Evolutionary conservation across 2,113 vertebrate species (phyloP).

Genomic region (Pardalotus punctatus): DNA sequence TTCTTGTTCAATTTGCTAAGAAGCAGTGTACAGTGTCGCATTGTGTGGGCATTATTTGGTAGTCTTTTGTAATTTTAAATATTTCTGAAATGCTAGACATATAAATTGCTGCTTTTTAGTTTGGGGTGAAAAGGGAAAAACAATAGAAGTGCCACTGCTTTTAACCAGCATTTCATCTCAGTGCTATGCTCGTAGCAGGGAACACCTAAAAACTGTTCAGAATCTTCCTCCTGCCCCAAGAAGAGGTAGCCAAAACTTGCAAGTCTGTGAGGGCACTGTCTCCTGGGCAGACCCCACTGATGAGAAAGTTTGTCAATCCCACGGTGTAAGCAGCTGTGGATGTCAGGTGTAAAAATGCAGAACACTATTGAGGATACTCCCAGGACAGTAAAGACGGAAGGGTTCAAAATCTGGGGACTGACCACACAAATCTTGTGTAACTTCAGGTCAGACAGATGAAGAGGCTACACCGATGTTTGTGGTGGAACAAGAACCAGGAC

Average conservation of each 20-base stretch:
- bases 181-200: background rate
- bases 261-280: background rate
- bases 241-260: background rate
- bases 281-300: background rate
- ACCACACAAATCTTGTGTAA: background rate
- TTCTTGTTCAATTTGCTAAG: slow-evolving; percentile 29
- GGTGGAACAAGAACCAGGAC: background rate
- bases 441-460: background rate
- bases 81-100: slow-evolving; percentile 9
- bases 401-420: background rate
- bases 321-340: background rate
- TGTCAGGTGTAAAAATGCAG: background rate
- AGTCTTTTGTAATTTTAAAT: slow-evolving; percentile 10
- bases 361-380: background rate
- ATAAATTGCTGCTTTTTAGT: slow-evolving; percentile 2
- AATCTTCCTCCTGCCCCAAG: background rate
- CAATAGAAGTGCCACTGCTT: background rate
- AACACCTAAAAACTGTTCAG: background rate
- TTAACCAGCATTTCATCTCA: background rate
- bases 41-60: slow-evolving; percentile 38
- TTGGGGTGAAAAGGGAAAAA: background rate
- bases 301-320: background rate
- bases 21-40: background rate
- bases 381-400: background rate
- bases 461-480: background rate